phyloP scores from a whole-genome alignment of 2,113 vertebrate genomes.

The Halichoeres trimaculatus region DNA sequence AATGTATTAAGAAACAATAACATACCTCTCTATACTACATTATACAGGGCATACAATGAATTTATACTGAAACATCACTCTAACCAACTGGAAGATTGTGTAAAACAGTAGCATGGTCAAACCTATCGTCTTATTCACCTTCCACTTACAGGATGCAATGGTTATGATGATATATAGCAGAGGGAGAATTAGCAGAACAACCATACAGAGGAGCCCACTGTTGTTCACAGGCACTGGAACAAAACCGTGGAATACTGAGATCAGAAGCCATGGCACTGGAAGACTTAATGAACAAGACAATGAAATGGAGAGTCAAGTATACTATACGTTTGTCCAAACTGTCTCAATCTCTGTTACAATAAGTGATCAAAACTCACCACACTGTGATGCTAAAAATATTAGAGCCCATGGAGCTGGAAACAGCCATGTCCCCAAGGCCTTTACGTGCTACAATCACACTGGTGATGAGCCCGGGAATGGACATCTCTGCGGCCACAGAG shows the following conservation, averaged over 20 bases:
- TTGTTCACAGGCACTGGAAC: constrained; percentile 92
- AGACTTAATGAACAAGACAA: constrained; percentile 79
- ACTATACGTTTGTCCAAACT: background rate
- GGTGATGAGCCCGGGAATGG: constrained; percentile 97
- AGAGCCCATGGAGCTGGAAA: constrained; percentile 97
- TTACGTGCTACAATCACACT: constrained; percentile 97
- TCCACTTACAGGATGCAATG: constrained; percentile 93
- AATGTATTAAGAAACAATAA: background rate
- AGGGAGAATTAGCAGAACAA: constrained; percentile 96
- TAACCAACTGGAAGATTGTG: constrained; percentile 92
- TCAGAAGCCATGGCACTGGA: constrained; percentile 93
- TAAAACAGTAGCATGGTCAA: constrained; percentile 96
- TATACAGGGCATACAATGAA: constrained; percentile 87
- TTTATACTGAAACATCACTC: constrained; percentile 94
- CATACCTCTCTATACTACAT: background rate
- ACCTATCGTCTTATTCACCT: constrained; percentile 94
- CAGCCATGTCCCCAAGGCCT: constrained; percentile 97
- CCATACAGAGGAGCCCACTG: constrained; percentile 96
- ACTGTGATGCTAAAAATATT: constrained; percentile 98
- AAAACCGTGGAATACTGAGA: constrained; percentile 82
- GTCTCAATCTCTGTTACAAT: background rate
- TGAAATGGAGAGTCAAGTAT: background rate
- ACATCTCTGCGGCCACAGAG: constrained; percentile 94
- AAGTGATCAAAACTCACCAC: constrained; percentile 85
- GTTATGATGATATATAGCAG: constrained; percentile 95